Base-by-base conservation (phyloP, 2,888 invertebrate genomes). In the Hypercompe scribonia region DNA sequence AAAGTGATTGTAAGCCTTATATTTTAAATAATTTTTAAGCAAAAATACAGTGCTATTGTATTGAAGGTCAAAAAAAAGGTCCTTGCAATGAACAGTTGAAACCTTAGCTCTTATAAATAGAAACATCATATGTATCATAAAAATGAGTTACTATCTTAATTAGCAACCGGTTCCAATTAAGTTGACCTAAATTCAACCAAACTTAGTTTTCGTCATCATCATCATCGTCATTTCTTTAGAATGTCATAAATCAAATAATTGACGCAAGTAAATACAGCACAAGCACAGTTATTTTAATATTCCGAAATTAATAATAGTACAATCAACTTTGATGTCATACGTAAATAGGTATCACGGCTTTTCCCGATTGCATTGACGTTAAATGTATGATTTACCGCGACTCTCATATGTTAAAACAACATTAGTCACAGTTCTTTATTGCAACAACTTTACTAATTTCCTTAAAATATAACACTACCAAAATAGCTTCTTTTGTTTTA, bases 271-370 rank as follows among this genome's bases (percentile, higher is more conserved):
- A 58, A 58, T 28, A n/a, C 28, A 58, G 39, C 18, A 42, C 39
- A 4, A 24, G 31, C 10, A 7, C 10, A n/a, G 8, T 54, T n/a
- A n/a, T n/a, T 28, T 66, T 42, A 39, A 31, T 31, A 42, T 66
- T 42, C 42, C 18, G 28, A 31, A 42, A 42, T 66, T 28, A 66
- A 66, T 66, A 66, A 66, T 42, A 66, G 31, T 31, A 66, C 11
- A 21, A 28, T 18, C 46, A 42, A 39, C 31, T 65, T 65, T 65
- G 39, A 65, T 42, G 65, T 66, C 42, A 66, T 42, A 18, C 18
- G 28, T 0, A 13, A 31, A 28, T 46, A 31, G 28, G 31, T 31
- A 21, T 66, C 21, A 28, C 28, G 42, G 31, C 65, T 66, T 66
- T 66, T 31, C 42, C 42, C 65, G 42, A 42, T 42, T 66, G 31